Evolutionary conservation across 2,113 vertebrate genomes (phyloP).

Genomic region (Climacteris rufus): DNA sequence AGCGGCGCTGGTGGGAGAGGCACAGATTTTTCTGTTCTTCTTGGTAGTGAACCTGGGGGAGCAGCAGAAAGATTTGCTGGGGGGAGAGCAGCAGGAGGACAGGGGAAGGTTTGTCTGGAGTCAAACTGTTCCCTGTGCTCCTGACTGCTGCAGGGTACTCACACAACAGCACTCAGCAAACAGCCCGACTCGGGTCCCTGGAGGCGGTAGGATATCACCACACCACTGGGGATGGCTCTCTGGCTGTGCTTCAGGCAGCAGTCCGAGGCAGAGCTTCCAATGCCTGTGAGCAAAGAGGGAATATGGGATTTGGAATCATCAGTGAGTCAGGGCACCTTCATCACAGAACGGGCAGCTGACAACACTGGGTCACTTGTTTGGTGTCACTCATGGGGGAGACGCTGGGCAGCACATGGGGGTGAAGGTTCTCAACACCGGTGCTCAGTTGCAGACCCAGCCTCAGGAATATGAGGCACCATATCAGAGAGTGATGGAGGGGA

Average conservation of each 20-base stretch:
- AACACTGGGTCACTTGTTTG: background rate
- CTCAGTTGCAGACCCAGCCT: background rate
- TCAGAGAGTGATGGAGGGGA: background rate
- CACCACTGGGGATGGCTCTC: fast-evolving
- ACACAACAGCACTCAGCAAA: conserved; percentile 46
- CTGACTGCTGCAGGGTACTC: background rate
- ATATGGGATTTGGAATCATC: background rate
- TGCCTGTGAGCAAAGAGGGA: background rate
- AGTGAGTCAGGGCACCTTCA: background rate
- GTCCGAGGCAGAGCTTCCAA: conserved; percentile 42
- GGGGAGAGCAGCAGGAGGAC: fast-evolving
- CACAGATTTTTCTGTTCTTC: background rate
- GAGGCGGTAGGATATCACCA: conserved; percentile 47
- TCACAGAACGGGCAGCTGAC: fast-evolving
- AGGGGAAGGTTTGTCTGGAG: background rate
- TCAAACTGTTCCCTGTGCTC: fast-evolving
- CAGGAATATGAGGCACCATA: fast-evolving
- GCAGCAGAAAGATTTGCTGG: background rate
- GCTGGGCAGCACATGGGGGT: fast-evolving
- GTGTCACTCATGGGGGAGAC: fast-evolving
- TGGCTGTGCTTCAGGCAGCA: conserved; percentile 66
- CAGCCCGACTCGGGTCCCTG: conserved; percentile 52
- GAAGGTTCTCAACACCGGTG: background rate
- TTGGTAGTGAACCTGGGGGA: conserved; percentile 7
- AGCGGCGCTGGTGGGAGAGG: fast-evolving